Conservation (phyloP, 2,888 invertebrate genomes). For the Dendrolimus pini region DNA sequence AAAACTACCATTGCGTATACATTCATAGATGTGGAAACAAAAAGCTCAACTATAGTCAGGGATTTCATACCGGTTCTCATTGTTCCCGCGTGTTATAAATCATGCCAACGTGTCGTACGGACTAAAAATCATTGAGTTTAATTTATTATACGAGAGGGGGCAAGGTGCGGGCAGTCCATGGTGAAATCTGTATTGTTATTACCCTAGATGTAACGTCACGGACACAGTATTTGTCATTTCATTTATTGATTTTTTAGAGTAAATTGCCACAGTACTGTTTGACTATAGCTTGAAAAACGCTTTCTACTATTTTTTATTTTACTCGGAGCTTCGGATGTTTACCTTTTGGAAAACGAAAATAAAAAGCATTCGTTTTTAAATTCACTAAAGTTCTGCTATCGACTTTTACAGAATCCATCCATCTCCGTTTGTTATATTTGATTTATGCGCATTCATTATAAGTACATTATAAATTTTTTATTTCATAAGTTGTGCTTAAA, state of each 20-base stretch:
- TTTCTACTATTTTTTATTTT: background rate
- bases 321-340: background rate
- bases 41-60: background rate
- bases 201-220: constrained; percentile 1
- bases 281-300: background rate
- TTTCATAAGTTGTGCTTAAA: background rate
- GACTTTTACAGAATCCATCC: no score
- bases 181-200: constrained; percentile 5
- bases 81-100: constrained; percentile 60
- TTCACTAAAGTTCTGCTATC: background rate
- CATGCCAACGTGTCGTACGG: constrained; percentile 62
- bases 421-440: no score
- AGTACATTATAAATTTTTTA: background rate
- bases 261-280: background rate
- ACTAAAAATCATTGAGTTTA: constrained; percentile 64
- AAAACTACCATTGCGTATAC: background rate
- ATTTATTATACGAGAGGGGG: constrained; percentile 51
- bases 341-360: background rate
- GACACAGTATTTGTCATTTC: background rate
- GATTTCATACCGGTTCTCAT: constrained; percentile 41
- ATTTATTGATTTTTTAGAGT: background rate
- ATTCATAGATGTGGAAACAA: background rate
- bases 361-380: background rate
- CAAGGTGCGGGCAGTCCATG: constrained; percentile 40
- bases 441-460: no score